Base-by-base conservation (phyloP, 2,113 vertebrate species). In the Oplegnathus fasciatus region DNA sequence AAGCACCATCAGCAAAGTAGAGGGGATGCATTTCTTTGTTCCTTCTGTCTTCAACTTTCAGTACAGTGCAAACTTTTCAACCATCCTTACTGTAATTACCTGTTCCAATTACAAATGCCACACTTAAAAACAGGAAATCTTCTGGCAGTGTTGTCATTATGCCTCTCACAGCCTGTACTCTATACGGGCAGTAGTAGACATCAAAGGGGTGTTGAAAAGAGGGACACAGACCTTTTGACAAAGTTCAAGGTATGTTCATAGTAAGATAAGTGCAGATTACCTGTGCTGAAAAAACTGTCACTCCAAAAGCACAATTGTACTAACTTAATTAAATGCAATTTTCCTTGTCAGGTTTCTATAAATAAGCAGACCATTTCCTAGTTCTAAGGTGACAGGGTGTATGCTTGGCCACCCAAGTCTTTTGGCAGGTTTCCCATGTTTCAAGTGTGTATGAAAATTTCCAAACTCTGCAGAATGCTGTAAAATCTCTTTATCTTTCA, bases 81-180 rank as follows among this genome's bases (percentile, higher is more conserved):
- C 70, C 72, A 10, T n/a, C 80, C 30, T 44, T 54, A 48, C 81
- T 75, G 48, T 90, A 92, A 90, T 87, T 78, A 82, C 34, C 52
- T 30, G 32, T 72, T 77, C 60, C 13, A 87, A 50, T 71, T 61
- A 75, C 74, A 68, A 73, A 75, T 67, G 58, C 32, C n/a, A 8
- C 54, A 64, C 54, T 54, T 58, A 30, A 85, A 82, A 80, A 83
- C 89, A 86, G 79, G 87, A 89, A 82, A 32, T 15, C 37, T 48
- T 87, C 67, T 7, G 15, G 65, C 68, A 24, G 22, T 86, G 73
- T 65, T 44, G 67, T 75, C 72, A 48, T 86, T 50, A 64, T 61
- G 26, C 14, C 44, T 58, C 65, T 68, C 6, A 0, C 52, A 74
- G 67, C 57, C 75, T 84, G 50, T 48, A 68, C 37, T 64, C 34